Evolutionary conservation across 1,140 invertebrate genomes (phyloP), one percentile per base, ranked within the genome.

Genomic region (Zeugodacus cucurbitae): DNA sequence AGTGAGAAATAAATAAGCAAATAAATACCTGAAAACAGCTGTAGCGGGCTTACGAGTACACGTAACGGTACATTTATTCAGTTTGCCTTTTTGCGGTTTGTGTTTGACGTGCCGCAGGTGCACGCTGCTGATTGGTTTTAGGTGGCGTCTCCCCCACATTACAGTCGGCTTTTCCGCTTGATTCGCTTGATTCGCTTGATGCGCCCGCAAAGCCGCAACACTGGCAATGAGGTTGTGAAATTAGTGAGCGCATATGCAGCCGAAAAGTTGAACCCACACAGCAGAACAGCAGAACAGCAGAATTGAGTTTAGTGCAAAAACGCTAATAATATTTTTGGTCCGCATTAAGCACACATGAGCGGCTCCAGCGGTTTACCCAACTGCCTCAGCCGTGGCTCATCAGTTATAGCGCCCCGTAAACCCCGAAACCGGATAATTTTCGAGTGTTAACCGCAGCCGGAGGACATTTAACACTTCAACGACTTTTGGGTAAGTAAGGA

Each of bases 401-500:
- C 67, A 74, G 17, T 82, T 48, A 82, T n/a, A 82, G 74, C 20
- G n/a, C 37, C 4, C 48, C 0, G n/a, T 14, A 48, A 44, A 82
- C 11, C 17, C 14, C 14, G 26, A 74, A 74, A 74, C n/a, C n/a
- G 32, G 67, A 74, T 74, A 37, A 44, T 26, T 26, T 54, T 82
- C 41, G n/a, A 48, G 41, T 48, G 41, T 48, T 82, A 48, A 44
- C 37, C 74, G 89, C 87, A 89, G 90, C 91, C 88, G 89, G 91
- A 90, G 91, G 91, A 91, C 89, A 91, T 90, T 91, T 89, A 91
- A 91, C 90, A 92, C 90, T 90, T 90, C 89, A 92, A 91, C 91
- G 91, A 91, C 90, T 92, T 91, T 90, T 90, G 29, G 85, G 85
- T 82, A 48, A n/a, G 74, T 74, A 74, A 8, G 17, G 37, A 22